Conservation (phyloP, 1,140 invertebrate species). For the Drosophila grimshawi region DNA sequence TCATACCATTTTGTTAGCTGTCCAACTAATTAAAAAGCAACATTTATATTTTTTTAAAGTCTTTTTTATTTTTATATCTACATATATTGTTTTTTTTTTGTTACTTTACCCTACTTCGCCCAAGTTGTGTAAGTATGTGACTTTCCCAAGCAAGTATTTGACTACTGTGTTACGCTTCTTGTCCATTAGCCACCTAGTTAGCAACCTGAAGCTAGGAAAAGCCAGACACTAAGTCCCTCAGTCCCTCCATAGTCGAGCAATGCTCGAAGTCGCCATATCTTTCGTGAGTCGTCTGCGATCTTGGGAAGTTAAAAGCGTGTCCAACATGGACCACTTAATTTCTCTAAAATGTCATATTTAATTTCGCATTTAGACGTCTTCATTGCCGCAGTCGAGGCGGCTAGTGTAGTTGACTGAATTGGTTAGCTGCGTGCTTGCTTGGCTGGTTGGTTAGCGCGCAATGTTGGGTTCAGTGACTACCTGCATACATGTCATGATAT, state of each 20-base stretch:
- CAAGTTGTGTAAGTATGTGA: constrained; percentile 23
- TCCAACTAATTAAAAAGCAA: background rate
- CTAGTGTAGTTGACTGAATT: constrained; percentile 28
- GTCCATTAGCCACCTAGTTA: constrained; percentile 33
- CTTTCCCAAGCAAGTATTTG: constrained; percentile 34
- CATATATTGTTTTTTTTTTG: background rate
- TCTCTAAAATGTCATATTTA: constrained; percentile 76
- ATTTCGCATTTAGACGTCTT: constrained; percentile 78
- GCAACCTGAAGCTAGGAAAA: constrained; percentile 20
- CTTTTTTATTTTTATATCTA: background rate
- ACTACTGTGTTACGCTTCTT: constrained; percentile 35
- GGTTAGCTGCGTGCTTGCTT: background rate
- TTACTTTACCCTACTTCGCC: constrained; percentile 3
- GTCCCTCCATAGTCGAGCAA: constrained; percentile 5
- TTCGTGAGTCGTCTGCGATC: constrained; percentile 31
- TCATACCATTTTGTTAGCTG: too few species aligned
- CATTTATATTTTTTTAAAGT: background rate
- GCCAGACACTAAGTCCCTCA: background rate
- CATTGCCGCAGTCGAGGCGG: constrained; percentile 53
- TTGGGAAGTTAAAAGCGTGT: constrained; percentile 61
- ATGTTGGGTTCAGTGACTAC: constrained; percentile 43
- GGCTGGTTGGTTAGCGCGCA: constrained; percentile 39
- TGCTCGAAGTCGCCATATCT: constrained; percentile 3
- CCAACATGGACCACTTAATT: constrained; percentile 61
- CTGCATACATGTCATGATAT: constrained; percentile 37